These are phyloP conservation scores for Pipa parva DNA, from an alignment of 2,113 vertebrate genomes.

Conservation along the genomic window DNA sequence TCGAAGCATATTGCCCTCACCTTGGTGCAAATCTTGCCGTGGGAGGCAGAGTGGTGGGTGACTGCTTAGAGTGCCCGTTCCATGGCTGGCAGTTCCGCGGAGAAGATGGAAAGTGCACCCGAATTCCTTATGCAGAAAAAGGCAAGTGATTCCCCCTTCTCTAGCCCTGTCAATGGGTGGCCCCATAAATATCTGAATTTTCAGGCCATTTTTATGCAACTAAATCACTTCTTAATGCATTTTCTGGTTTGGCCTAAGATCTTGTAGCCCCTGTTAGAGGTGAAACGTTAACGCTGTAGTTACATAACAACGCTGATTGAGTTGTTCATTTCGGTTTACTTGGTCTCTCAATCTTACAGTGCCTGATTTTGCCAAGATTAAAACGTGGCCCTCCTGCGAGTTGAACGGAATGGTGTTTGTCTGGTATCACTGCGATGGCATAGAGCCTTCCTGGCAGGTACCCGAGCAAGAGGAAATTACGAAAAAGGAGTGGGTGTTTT, in stretches of 20 bases:
- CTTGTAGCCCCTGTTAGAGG: too few species aligned
- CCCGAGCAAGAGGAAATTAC: constrained; percentile 62
- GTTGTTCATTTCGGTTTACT: too few species aligned
- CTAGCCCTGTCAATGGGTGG: background rate
- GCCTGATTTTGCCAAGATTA: constrained; percentile 60
- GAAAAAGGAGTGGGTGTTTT: constrained; percentile 60
- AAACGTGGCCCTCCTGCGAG: constrained; percentile 65
- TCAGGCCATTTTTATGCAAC: too few species aligned
- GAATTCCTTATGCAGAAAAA: constrained; percentile 65
- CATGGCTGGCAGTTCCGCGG: constrained; percentile 76
- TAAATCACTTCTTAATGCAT: too few species aligned
- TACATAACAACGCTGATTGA: too few species aligned
- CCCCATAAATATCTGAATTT: background rate
- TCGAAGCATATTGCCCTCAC: constrained; percentile 74
- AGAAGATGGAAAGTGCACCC: constrained; percentile 64
- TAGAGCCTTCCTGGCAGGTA: constrained; percentile 56
- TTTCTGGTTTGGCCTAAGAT: too few species aligned
- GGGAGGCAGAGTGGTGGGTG: constrained; percentile 64
- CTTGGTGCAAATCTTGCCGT: constrained; percentile 69
- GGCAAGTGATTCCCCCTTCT: constrained; percentile 42
- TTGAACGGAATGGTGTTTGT: constrained; percentile 63
- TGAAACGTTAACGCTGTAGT: too few species aligned
- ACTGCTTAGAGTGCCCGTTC: constrained; percentile 73
- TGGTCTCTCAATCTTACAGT: constrained; percentile 50
- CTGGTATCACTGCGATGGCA: constrained; percentile 69